Conservation (phyloP, 2,113 vertebrate species). For the Martes martes region DNA sequence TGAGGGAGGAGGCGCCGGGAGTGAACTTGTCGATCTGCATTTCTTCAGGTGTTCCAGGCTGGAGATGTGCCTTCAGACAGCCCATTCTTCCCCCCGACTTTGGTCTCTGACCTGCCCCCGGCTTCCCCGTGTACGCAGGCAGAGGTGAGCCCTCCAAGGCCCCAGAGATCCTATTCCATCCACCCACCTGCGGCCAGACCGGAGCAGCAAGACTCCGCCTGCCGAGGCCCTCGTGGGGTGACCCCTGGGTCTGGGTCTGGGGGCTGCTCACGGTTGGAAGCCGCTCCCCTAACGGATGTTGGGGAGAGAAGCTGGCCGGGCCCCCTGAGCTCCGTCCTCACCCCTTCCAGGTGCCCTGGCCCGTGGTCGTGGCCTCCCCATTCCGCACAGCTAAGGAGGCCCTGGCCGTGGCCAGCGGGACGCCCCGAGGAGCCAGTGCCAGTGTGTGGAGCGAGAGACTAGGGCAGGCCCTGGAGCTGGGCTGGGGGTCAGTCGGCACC, state of each 20-base stretch:
- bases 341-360: constrained; percentile 73
- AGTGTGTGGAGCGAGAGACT: constrained; percentile 93
- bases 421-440: constrained; percentile 85
- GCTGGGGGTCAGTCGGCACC: constrained; percentile 80
- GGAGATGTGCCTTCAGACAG: constrained; percentile 61
- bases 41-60: constrained; percentile 86
- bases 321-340: not conserved
- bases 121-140: constrained; percentile 82
- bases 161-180: accelerated
- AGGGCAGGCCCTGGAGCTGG: constrained; percentile 89
- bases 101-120: constrained; percentile 86
- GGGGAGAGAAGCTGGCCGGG: not conserved
- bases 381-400: constrained; percentile 90
- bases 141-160: constrained; percentile 64
- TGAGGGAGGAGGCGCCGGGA: constrained; percentile 64
- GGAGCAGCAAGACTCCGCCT: not conserved
- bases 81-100: constrained; percentile 86
- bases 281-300: accelerated
- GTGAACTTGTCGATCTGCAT: not conserved
- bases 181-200: accelerated
- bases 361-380: constrained; percentile 73
- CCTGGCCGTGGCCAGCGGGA: constrained; percentile 86
- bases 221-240: not conserved
- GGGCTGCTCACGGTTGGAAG: not conserved
- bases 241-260: accelerated